phyloP scores from a whole-genome alignment of 2,888 invertebrate genomes.

The Axea sp. region DNA sequence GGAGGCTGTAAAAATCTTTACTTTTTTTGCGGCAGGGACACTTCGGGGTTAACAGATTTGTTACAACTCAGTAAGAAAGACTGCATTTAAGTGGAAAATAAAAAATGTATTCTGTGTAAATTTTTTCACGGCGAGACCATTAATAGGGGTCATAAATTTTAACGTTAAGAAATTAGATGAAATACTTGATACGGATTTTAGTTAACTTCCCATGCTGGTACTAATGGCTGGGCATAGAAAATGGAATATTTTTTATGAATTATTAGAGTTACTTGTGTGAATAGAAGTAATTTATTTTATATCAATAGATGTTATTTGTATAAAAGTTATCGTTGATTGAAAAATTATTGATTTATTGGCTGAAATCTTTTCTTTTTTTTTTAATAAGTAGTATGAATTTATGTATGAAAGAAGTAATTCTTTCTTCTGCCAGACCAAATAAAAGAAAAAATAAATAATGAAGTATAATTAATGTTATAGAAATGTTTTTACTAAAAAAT shows the following conservation, averaged over 20 bases:
- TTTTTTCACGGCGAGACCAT: constrained; percentile 5
- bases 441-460: too few relatives aligned
- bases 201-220: neutral
- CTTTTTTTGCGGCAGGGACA: neutral
- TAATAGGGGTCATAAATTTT: constrained; percentile 7
- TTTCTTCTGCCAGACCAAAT: too few relatives aligned
- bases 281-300: neutral
- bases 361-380: neutral
- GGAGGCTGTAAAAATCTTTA: neutral
- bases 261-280: neutral
- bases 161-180: neutral
- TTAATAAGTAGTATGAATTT: too few relatives aligned
- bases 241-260: neutral
- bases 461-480: too few relatives aligned
- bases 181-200: neutral
- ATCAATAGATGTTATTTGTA: neutral
- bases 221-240: neutral
- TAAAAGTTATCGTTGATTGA: neutral
- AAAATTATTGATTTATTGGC: constrained; percentile 1
- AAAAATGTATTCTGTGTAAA: constrained; percentile 12
- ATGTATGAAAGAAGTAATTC: neutral
- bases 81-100: constrained; percentile 17
- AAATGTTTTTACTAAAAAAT: too few relatives aligned
- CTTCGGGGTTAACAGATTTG: constrained; percentile 28
- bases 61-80: constrained; percentile 10